These are phyloP conservation scores for Cataglyphis altisquamis DNA, from an alignment of 2,888 invertebrate genomes.

Conservation along the genomic window DNA sequence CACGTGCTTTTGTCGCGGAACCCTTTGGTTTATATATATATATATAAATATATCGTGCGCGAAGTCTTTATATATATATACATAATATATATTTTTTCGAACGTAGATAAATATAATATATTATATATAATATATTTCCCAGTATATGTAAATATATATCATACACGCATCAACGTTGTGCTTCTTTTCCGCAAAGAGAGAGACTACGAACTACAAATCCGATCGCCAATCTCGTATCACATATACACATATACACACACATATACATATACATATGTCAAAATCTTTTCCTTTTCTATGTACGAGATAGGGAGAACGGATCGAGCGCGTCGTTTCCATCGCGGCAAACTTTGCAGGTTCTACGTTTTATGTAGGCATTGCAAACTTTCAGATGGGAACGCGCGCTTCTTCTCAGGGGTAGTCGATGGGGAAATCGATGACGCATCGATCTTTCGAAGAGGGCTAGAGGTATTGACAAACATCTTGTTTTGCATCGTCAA, in stretches of 20 bases:
- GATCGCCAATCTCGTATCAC: slow-evolving; percentile 34
- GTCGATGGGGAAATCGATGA: slow-evolving; percentile 8
- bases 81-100: slow-evolving; percentile 36
- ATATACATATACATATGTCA: neutral
- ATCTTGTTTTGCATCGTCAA: slow-evolving; percentile 47
- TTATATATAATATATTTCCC: slow-evolving; percentile 34
- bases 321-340: slow-evolving; percentile 59
- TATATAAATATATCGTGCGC: slow-evolving; percentile 17
- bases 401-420: slow-evolving; percentile 34
- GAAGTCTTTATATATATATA: neutral
- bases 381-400: slow-evolving; percentile 75
- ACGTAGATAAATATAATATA: neutral
- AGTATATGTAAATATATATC: slow-evolving; percentile 53
- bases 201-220: slow-evolving; percentile 36
- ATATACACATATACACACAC: neutral
- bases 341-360: slow-evolving; percentile 75
- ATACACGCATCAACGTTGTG: slow-evolving; percentile 30
- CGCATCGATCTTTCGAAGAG: slow-evolving; percentile 10
- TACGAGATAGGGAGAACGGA: slow-evolving; percentile 42
- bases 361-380: slow-evolving; percentile 81
- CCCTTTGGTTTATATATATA: slow-evolving; percentile 10
- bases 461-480: slow-evolving; percentile 24
- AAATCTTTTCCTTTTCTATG: neutral
- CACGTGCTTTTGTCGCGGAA: slow-evolving; percentile 32
- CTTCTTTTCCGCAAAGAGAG: slow-evolving; percentile 47